Conservation (phyloP, 1,140 invertebrate genomes). For the Tribolium madens region DNA sequence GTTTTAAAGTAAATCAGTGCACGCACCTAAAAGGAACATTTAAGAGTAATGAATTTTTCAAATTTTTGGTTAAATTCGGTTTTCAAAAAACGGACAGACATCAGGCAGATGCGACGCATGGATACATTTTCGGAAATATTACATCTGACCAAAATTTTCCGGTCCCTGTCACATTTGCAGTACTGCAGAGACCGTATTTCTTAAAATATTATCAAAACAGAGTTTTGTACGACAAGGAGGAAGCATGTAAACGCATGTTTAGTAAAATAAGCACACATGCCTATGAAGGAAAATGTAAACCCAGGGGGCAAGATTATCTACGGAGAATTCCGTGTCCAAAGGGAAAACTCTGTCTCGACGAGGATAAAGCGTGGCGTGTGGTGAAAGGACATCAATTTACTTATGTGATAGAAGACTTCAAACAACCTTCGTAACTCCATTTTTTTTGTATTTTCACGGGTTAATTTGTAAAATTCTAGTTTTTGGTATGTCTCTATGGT, state of each 20-base stretch:
- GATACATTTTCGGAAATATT: conserved; percentile 96
- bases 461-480: conserved; percentile 67
- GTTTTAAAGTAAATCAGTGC: conserved; percentile 54
- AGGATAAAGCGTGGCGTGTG: conserved; percentile 87
- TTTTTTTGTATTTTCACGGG: not conserved
- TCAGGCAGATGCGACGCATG: conserved; percentile 83
- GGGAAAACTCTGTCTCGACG: conserved; percentile 85
- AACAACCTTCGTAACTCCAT: conserved; percentile 83
- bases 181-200: conserved; percentile 89
- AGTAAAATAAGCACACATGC: conserved; percentile 83
- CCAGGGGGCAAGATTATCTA: conserved; percentile 85
- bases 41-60: conserved; percentile 83
- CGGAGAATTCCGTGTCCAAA: conserved; percentile 88
- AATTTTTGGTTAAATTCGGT: conserved; percentile 94
- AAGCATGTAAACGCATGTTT: conserved; percentile 88
- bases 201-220: conserved; percentile 89
- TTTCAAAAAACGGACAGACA: conserved; percentile 95
- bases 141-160: conserved; percentile 77
- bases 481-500: conserved; percentile 98
- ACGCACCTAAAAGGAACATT: conserved; percentile 76
- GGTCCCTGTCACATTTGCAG: conserved; percentile 84
- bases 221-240: conserved; percentile 70
- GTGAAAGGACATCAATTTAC: conserved; percentile 92
- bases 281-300: conserved; percentile 85
- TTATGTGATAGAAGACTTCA: conserved; percentile 89